These are phyloP conservation scores for Noctilio leporinus DNA, from an alignment of 2,113 vertebrate genomes.

Conservation along the genomic window DNA sequence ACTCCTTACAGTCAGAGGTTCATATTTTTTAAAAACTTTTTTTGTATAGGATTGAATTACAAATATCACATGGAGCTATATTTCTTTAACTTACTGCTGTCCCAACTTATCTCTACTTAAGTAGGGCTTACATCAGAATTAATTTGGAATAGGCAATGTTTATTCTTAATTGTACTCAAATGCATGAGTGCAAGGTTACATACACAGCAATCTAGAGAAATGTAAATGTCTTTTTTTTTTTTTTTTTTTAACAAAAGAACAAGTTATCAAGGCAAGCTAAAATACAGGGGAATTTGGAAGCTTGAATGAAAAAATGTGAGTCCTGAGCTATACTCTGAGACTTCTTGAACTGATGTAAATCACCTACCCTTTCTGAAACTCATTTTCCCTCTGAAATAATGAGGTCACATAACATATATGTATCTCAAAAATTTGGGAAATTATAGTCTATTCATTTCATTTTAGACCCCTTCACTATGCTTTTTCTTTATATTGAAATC, in stretches of 20 bases:
- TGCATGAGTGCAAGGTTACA: rapidly evolving
- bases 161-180: not conserved
- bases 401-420: too few species aligned
- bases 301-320: not conserved
- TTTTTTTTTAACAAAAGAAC: not conserved
- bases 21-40: not conserved
- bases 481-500: not conserved
- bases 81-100: not conserved
- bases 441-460: not conserved
- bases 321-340: not conserved
- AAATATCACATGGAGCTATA: not conserved
- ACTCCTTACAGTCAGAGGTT: not conserved
- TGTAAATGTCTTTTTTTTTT: not conserved
- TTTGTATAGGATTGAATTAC: not conserved
- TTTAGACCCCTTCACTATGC: not conserved
- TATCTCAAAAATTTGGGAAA: not conserved
- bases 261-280: not conserved
- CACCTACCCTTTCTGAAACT: not conserved
- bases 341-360: not conserved
- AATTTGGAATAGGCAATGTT: not conserved
- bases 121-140: not conserved
- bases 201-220: not conserved
- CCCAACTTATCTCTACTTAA: not conserved
- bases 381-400: not conserved
- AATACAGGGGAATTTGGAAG: not conserved